Percentiles rank a stretch among this genome's conserved stretches.
phyloP scores from a whole-genome alignment of 1,140 invertebrate genomes.

The Rhyacophila brunnea region DNA sequence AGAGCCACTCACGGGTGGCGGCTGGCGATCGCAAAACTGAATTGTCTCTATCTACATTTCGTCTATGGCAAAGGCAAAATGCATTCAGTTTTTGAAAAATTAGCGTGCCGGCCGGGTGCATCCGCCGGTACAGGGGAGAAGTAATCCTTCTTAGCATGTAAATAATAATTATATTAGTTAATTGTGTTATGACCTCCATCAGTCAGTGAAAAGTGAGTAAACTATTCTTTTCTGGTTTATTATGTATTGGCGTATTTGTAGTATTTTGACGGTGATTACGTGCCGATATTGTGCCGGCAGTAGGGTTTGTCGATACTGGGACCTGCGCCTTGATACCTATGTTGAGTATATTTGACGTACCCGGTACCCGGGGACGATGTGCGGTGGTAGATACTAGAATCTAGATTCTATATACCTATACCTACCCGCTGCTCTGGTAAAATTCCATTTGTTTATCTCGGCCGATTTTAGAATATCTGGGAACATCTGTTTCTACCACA shows the following conservation, averaged over 20 bases:
- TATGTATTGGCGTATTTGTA: background rate
- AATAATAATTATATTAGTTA: background rate
- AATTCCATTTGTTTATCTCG: slow-evolving; percentile 27
- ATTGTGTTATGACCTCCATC: background rate
- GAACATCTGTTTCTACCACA: slow-evolving; percentile 20
- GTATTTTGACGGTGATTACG: no score
- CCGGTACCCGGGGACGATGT: no score
- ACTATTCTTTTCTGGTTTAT: background rate
- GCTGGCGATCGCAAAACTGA: no score
- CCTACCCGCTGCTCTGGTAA: slow-evolving; percentile 7
- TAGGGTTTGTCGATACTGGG: background rate
- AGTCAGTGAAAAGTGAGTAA: slow-evolving; percentile 1
- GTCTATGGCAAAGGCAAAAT: no score
- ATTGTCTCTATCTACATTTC: no score
- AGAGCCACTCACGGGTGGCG: no score
- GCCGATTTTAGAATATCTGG: slow-evolving; percentile 20
- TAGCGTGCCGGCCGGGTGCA: background rate
- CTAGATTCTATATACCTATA: no score
- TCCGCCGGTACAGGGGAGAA: slow-evolving; percentile 4
- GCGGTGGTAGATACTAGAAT: no score
- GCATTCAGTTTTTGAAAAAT: background rate
- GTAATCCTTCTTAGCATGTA: background rate
- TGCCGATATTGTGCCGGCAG: background rate
- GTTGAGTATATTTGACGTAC: slow-evolving; percentile 14
- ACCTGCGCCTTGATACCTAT: slow-evolving; percentile 4